Percentiles rank a stretch among this genome's conserved stretches.
Conservation (phyloP, 2,113 vertebrate species). For the Syngnathus typhle region DNA sequence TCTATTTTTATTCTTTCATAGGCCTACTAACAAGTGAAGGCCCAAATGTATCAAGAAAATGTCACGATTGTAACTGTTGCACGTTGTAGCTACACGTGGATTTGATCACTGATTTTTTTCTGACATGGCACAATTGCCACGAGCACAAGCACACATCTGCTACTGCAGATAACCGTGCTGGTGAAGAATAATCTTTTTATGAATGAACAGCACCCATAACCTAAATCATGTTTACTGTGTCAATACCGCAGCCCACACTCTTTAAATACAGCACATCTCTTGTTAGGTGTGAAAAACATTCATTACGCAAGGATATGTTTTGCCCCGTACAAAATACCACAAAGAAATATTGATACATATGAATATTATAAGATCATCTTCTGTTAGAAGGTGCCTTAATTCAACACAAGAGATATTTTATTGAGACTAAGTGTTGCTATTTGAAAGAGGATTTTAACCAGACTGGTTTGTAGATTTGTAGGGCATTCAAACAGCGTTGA, state of each 20-base stretch:
- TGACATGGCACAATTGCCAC: conserved; percentile 8
- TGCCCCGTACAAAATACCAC: neutral
- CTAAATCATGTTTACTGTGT: conserved; percentile 17
- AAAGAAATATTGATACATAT: neutral
- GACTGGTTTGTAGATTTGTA: neutral
- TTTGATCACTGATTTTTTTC: conserved; percentile 9
- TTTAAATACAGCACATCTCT: conserved; percentile 2
- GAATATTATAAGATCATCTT: neutral
- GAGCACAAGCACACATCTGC: conserved; percentile 12
- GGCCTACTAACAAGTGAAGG: neutral
- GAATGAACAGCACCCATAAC: neutral
- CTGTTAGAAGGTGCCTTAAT: neutral
- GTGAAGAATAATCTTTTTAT: conserved; percentile 15
- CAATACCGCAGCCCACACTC: neutral
- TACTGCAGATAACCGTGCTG: conserved; percentile 10
- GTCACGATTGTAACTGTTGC: neutral
- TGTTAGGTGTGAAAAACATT: neutral
- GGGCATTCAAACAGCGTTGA: neutral
- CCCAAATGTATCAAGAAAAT: neutral
- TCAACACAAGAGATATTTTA: neutral
- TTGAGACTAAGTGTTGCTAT: neutral
- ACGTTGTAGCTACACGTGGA: neutral
- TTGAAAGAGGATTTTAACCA: neutral
- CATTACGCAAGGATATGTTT: neutral
- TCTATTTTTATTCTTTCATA: neutral